Evolutionary conservation across 2,888 invertebrate genomes (phyloP).

Genomic region (Opisthograptis luteolata): DNA sequence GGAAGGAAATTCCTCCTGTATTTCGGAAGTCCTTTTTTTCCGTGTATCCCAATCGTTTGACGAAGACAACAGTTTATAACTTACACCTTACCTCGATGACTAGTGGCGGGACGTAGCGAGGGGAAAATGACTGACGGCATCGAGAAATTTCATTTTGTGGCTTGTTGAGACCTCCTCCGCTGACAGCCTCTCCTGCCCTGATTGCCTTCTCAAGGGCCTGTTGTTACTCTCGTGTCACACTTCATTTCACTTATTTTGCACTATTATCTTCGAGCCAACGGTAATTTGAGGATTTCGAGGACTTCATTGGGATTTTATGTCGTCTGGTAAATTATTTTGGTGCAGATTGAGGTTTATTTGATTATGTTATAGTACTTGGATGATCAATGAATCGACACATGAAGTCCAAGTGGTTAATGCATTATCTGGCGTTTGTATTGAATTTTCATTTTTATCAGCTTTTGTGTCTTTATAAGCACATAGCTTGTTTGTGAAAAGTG

Average conservation of each 20-base stretch:
- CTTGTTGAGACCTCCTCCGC: slow-evolving; percentile 75
- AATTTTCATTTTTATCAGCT: too few relatives aligned
- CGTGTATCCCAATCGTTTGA: too few relatives aligned
- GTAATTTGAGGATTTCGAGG: slow-evolving; percentile 52
- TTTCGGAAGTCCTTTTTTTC: too few relatives aligned
- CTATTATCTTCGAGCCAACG: slow-evolving; percentile 53
- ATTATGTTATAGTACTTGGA: slow-evolving; percentile 9
- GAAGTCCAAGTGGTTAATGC: too few relatives aligned
- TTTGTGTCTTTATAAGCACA: too few relatives aligned
- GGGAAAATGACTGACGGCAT: slow-evolving; percentile 82
- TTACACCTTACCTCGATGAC: slow-evolving; percentile 45
- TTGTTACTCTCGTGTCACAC: slow-evolving; percentile 68
- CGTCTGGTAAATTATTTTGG: slow-evolving; percentile 1
- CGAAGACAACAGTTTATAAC: slow-evolving; percentile 31
- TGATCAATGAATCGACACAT: slow-evolving; percentile 22
- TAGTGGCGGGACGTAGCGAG: slow-evolving; percentile 56
- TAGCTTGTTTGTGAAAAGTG: too few relatives aligned
- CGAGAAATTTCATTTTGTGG: slow-evolving; percentile 83
- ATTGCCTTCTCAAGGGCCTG: slow-evolving; percentile 69
- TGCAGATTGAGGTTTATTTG: background rate
- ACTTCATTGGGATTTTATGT: background rate
- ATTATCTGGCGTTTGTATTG: too few relatives aligned
- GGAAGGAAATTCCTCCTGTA: too few relatives aligned
- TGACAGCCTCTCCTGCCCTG: slow-evolving; percentile 55
- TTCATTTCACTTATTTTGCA: slow-evolving; percentile 72